Base-by-base conservation (phyloP, 2,113 vertebrate species). In the Podiceps cristatus region DNA sequence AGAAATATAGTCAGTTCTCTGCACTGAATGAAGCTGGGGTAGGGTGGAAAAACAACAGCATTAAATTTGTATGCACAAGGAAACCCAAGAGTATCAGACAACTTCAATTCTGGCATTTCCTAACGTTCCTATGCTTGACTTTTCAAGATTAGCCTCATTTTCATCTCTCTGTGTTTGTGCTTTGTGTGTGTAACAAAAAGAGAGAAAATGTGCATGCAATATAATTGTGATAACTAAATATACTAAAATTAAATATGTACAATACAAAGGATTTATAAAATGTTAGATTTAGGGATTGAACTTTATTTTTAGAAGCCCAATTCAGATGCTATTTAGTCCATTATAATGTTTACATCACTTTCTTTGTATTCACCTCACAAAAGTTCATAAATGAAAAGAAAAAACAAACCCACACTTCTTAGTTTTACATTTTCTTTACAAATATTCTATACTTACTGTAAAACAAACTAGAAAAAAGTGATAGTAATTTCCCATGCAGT, bases 171-270 rank as follows among this genome's bases (percentile, higher is more conserved):
- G 31, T 2, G 0, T 29, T 69, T 87, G 22, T 78, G 11, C 24
- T 23, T 11, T 71, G 4, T 66, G 28, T 58, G 27, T 86, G 24
- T 29, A 64, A 50, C 18, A 67, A 62, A 77, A 52, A 53, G 11
- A 62, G 9, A 52, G 58, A n/a, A 71, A 66, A 10, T 0, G 5
- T 47, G 59, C 18, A 28, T 0, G 0, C 33, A 25, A 10, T 55
- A 18, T 49, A 71, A 66, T 3, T 56, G 19, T 22, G 5, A 37
- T 60, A 67, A 81, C 45, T 77, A 59, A 55, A 44, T 37, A 80
- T 20, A 50, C 7, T 24, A 6, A 83, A 66, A 60, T 35, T 19
- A 86, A 81, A 78, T 40, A 69, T 31, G 31, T 44, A 58, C 3
- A 37, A 37, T 37, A 60, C 3, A 89, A 77, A 64, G 9, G 17